Conservation (phyloP, 2,888 invertebrate species). For the Amorpha juglandis region DNA sequence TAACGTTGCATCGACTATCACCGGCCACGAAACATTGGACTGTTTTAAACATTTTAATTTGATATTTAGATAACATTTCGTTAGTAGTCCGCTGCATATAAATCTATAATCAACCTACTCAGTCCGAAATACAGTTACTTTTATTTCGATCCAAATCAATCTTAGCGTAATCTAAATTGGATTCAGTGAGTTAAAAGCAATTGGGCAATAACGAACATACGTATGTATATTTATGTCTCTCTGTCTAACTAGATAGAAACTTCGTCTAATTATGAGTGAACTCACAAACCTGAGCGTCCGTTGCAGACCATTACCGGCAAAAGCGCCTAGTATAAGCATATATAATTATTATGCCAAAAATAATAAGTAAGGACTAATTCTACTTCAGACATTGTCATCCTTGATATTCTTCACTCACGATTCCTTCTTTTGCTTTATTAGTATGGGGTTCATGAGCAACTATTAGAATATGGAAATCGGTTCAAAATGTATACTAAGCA, state of each 20-base stretch:
- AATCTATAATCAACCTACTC: neutral
- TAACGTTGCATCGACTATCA: conserved; percentile 35
- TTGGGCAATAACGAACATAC: neutral
- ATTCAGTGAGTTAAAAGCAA: neutral
- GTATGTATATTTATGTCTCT: neutral
- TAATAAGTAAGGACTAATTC: too few species aligned
- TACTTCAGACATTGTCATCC: too few species aligned
- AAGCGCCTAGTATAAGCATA: too few species aligned
- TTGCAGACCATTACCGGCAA: too few species aligned
- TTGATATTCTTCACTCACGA: neutral
- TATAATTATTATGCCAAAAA: too few species aligned
- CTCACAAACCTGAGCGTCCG: too few species aligned
- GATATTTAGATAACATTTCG: neutral
- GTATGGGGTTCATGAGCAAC: neutral
- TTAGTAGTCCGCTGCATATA: too few species aligned
- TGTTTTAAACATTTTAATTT: neutral
- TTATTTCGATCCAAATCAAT: conserved; percentile 4
- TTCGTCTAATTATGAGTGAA: too few species aligned
- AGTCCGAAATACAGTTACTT: neutral
- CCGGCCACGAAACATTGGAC: neutral
- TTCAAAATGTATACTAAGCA: neutral
- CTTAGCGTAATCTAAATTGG: neutral
- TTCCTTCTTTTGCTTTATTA: neutral
- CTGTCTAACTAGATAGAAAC: too few species aligned
- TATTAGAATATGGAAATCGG: neutral